A percentile compares a stretch with the other conserved stretches of the same genome.
Evolutionary conservation across 1,140 invertebrate genomes (phyloP).

Genomic region (Oryctes rhinoceros): DNA sequence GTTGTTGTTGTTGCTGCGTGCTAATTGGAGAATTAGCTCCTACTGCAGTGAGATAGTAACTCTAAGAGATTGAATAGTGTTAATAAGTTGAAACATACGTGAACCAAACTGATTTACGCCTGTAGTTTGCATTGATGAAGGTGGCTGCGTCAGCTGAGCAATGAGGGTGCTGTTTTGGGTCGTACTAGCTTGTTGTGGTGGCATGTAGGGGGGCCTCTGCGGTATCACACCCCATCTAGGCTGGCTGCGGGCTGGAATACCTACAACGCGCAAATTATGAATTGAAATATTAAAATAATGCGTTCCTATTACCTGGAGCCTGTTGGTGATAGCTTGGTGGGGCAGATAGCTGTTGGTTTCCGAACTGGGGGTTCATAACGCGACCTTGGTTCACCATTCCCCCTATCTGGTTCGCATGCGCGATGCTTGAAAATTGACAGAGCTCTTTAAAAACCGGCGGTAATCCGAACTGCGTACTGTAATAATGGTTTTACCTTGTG

Average conservation of each 20-base stretch:
- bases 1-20: constrained; percentile 59
- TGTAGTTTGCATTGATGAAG: constrained; percentile 63
- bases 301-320: constrained; percentile 5
- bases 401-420: constrained; percentile 39
- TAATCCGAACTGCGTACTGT: neutral
- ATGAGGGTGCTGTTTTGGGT: constrained; percentile 68
- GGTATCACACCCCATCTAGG: constrained; percentile 56
- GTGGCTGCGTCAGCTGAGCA: constrained; percentile 74
- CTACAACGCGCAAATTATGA: neutral
- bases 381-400: constrained; percentile 47
- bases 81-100: constrained; percentile 58
- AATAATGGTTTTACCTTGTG: constrained; percentile 13
- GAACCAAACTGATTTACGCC: constrained; percentile 62
- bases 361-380: constrained; percentile 56
- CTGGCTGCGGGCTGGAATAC: constrained; percentile 28
- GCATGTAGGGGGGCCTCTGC: constrained; percentile 60
- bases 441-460: neutral
- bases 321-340: constrained; percentile 64
- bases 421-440: constrained; percentile 31
- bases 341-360: constrained; percentile 63
- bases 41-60: constrained; percentile 44
- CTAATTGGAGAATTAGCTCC: constrained; percentile 61
- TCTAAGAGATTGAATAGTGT: constrained; percentile 29
- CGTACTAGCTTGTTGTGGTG: constrained; percentile 59
- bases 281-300: neutral